Percentiles rank a stretch among this genome's conserved stretches.
These are phyloP conservation scores for Noctilio leporinus DNA, from an alignment of 2,113 vertebrate genomes.

Conservation along the genomic window DNA sequence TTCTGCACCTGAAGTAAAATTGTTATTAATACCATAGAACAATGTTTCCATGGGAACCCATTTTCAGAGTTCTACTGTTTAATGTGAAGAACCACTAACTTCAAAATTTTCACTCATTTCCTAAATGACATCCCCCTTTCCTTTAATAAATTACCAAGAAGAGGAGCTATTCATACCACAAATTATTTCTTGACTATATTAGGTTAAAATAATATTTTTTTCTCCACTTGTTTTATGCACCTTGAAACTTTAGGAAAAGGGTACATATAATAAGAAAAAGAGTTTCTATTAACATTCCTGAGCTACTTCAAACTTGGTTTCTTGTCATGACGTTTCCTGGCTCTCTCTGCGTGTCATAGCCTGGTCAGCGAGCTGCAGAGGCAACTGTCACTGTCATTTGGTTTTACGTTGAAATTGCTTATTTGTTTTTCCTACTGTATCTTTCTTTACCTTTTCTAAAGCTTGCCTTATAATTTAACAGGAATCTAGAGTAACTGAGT, in stretches of 20 bases:
- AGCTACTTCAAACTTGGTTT: neutral
- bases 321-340: neutral
- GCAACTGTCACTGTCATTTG: neutral
- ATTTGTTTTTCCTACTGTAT: neutral
- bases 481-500: neutral
- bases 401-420: neutral
- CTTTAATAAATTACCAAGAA: constrained; percentile 29
- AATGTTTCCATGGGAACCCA: constrained; percentile 33
- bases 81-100: neutral
- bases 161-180: constrained; percentile 4
- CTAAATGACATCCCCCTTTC: neutral
- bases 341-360: neutral
- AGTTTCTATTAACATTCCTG: neutral
- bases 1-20: neutral
- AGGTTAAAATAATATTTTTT: constrained; percentile 34
- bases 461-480: constrained; percentile 17
- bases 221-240: neutral
- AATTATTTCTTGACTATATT: constrained; percentile 39
- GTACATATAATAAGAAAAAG: neutral
- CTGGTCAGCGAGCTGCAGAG: too few species aligned
- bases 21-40: neutral
- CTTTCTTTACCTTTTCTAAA: neutral
- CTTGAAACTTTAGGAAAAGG: neutral
- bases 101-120: constrained; percentile 19
- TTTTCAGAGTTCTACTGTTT: neutral